Evolutionary conservation across 2,888 invertebrate genomes (phyloP).

Genomic region (Nezara viridula): DNA sequence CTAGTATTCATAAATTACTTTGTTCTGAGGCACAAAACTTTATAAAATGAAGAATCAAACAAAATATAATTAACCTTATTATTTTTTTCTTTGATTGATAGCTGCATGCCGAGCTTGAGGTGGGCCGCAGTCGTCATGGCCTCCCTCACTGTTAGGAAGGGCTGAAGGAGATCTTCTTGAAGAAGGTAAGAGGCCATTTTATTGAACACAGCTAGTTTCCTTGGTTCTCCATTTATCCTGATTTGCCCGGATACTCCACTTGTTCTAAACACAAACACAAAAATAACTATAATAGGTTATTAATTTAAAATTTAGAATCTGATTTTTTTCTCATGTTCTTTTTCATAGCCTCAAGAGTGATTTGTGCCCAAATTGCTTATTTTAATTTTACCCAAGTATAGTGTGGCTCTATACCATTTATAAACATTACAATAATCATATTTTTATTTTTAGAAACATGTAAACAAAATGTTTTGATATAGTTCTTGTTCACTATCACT

Average conservation of each 20-base stretch:
- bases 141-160: constrained; percentile 80
- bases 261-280: constrained; percentile 69
- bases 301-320: neutral
- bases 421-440: too few species aligned
- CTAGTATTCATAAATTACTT: neutral
- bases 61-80: constrained; percentile 73
- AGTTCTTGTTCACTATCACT: too few species aligned
- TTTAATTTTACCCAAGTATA: too few species aligned
- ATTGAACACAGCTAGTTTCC: constrained; percentile 79
- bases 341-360: too few species aligned
- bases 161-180: constrained; percentile 82
- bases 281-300: neutral
- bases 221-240: constrained; percentile 77
- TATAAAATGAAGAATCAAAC: neutral
- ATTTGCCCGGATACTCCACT: constrained; percentile 78
- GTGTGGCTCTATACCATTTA: too few species aligned
- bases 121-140: constrained; percentile 82
- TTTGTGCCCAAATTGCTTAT: too few species aligned
- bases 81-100: constrained; percentile 74
- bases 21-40: neutral
- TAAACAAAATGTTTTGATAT: too few species aligned
- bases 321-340: too few species aligned
- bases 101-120: constrained; percentile 78
- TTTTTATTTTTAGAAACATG: too few species aligned
- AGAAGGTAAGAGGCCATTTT: constrained; percentile 86